Evolutionary conservation across 2,113 vertebrate genomes (phyloP).

Genomic region (Vireo altiloquus): DNA sequence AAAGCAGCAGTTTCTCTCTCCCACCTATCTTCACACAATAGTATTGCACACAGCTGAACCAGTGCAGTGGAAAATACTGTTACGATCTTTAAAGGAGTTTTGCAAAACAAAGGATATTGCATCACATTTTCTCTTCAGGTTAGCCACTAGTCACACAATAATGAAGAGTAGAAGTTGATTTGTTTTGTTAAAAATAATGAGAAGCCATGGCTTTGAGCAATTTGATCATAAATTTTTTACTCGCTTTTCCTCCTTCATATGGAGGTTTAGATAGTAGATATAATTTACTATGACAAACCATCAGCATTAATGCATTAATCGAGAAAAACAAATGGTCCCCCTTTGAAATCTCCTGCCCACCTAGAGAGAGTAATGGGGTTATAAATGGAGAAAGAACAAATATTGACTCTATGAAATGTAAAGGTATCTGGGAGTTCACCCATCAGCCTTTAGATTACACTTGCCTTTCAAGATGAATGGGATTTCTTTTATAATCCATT

Average conservation of each 20-base stretch:
- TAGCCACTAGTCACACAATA: background rate
- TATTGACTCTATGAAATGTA: slow-evolving; percentile 62
- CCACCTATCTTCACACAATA: background rate
- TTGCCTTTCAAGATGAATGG: slow-evolving; percentile 24
- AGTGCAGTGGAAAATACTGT: background rate
- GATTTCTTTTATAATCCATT: background rate
- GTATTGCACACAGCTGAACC: background rate
- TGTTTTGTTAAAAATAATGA: background rate
- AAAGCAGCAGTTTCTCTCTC: background rate
- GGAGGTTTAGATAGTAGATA: background rate
- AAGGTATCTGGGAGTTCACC: slow-evolving; percentile 45
- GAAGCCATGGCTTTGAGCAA: background rate
- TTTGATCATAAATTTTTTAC: background rate
- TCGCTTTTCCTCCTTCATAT: background rate
- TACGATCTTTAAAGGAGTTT: background rate
- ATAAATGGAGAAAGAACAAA: slow-evolving; percentile 56
- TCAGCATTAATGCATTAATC: slow-evolving; percentile 25
- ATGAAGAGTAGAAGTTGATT: background rate
- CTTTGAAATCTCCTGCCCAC: slow-evolving; percentile 40
- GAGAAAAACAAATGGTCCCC: slow-evolving; percentile 5
- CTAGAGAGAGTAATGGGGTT: slow-evolving; percentile 45
- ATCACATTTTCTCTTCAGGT: background rate
- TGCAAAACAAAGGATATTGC: background rate
- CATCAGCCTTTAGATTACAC: slow-evolving; percentile 16
- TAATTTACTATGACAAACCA: slow-evolving; percentile 32